Evolutionary conservation across 2,888 invertebrate genomes (phyloP), one percentile per base, ranked within the genome.

Genomic region (Calameuta filiformis): DNA sequence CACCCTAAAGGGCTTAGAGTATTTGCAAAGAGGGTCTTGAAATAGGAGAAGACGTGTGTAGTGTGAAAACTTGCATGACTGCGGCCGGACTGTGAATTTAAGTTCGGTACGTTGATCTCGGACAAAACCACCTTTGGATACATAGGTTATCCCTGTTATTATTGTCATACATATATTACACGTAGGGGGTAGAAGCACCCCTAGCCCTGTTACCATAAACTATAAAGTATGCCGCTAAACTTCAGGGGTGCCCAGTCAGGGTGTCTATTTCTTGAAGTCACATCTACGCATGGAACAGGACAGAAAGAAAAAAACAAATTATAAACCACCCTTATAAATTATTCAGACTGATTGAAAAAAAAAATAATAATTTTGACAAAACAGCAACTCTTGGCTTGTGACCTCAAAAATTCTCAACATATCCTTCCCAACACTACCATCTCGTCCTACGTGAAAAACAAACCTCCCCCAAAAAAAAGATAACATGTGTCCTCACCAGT

Each of bases 21-120:
- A 56, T 56, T 56, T 56, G 56, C 56, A 56, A 56, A 56, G 56
- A 56, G 56, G 56, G 56, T 56, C 56, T 56, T 23, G 56, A 56
- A 71, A 34, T 23, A 37, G 71, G 40, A 81, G 80, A 87, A 86
- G 85, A 86, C 85, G 84, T 84, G 85, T 86, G 83, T 85, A 84
- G 84, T 85, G 87, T 85, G 85, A 87, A 87, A 84, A 83, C 85
- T 85, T 84, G 87, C 88, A 86, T 86, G 87, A 86, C 86, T 82
- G 86, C 83, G 83, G 83, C 87, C 84, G 87, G 86, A 87, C 85
- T 87, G 86, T 87, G 85, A 85, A 84, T 85, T 88, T 86, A 85
- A 83, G 84, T 83, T 84, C 87, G 88, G 85, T 86, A 85, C 84
- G 87, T 86, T 86, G 86, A 86, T 85, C 86, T 85, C 85, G 87